phyloP scores from a whole-genome alignment of 35 echinoderm and acorn worm species.

The Acanthaster planci region DNA sequence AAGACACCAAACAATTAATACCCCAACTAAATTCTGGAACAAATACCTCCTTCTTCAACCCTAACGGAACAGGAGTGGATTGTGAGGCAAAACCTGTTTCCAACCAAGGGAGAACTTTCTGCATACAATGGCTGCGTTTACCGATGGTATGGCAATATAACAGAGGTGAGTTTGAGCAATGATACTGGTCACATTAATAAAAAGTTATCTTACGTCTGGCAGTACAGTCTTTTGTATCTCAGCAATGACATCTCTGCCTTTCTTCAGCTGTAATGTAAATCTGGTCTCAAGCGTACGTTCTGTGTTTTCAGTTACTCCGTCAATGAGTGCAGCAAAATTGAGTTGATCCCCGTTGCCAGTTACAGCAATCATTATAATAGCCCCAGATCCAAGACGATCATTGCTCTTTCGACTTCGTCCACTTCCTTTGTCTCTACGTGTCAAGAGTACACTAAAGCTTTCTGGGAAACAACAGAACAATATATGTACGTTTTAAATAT shows the following conservation, averaged over 20 bases:
- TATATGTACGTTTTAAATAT: not conserved
- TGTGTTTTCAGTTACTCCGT: constrained; percentile 61
- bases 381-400: constrained; percentile 52
- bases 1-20: too few species aligned
- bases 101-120: not conserved
- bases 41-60: too few species aligned
- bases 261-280: not conserved
- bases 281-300: too few species aligned
- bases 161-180: too few species aligned
- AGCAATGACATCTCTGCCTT: not conserved
- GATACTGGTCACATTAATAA: not conserved
- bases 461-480: constrained; percentile 27
- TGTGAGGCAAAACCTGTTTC: too few species aligned
- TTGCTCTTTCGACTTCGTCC: not conserved
- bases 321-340: constrained; percentile 64
- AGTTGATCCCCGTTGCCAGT: constrained; percentile 45
- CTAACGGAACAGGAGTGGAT: too few species aligned
- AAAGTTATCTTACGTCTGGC: not conserved
- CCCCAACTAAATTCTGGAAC: too few species aligned
- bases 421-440: constrained; percentile 34
- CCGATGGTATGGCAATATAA: too few species aligned
- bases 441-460: constrained; percentile 67
- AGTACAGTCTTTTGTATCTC: not conserved
- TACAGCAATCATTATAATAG: constrained; percentile 61
- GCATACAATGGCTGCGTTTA: not conserved